A percentile compares a stretch with the other conserved stretches of the same genome.
Conservation (phyloP, 37 sponge, comb jelly and placozoan genomes). For the Agelas oroides region DNA sequence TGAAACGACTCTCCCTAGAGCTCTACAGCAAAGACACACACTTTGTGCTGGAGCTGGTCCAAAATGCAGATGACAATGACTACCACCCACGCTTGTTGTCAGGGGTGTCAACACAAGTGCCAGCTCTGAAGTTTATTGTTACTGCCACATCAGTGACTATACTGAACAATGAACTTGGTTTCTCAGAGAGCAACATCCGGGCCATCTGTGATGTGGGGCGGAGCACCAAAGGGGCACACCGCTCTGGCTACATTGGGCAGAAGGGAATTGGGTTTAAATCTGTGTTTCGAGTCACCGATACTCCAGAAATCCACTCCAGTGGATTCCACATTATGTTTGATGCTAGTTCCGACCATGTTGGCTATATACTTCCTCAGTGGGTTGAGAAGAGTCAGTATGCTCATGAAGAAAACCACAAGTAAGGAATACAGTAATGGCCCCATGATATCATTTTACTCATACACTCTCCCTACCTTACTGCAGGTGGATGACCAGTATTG, state of each 20-base stretch:
- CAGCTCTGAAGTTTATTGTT: constrained; percentile 62
- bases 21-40: constrained; percentile 83
- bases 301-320: constrained; percentile 67
- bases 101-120: neutral
- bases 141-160: constrained; percentile 16
- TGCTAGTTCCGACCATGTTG: constrained; percentile 62
- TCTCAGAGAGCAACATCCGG: constrained; percentile 64
- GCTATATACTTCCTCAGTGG: constrained; percentile 78
- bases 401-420: neutral
- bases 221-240: constrained; percentile 66
- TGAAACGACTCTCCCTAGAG: constrained; percentile 70
- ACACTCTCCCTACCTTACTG: neutral
- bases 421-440: no score
- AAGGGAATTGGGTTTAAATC: constrained; percentile 83
- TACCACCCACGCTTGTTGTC: constrained; percentile 21
- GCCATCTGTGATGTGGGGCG: constrained; percentile 75
- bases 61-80: constrained; percentile 78
- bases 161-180: constrained; percentile 76
- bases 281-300: constrained; percentile 72
- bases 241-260: constrained; percentile 78
- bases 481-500: constrained; percentile 70
- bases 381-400: constrained; percentile 3
- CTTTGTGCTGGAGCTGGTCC: constrained; percentile 78
- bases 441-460: no score
- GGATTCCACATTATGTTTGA: constrained; percentile 68